These are phyloP conservation scores for Anoplopoma fimbria DNA, from an alignment of 2,113 vertebrate species.

Conservation along the genomic window DNA sequence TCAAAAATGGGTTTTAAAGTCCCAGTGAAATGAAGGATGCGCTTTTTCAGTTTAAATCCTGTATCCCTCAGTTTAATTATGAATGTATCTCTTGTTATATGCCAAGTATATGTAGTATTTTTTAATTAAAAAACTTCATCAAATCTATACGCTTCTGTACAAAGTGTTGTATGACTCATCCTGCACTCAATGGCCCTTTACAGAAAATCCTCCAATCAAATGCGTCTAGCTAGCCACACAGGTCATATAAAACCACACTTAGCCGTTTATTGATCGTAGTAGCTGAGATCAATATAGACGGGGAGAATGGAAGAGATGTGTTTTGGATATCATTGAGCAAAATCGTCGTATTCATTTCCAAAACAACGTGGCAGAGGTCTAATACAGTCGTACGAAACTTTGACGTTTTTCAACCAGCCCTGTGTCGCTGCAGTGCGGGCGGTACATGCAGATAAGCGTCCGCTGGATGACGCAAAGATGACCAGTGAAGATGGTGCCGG, in stretches of 20 bases:
- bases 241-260: neutral
- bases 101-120: neutral
- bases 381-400: too few relatives aligned
- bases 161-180: neutral
- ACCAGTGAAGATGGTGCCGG: too few relatives aligned
- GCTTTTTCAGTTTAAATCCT: neutral
- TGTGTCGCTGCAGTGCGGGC: too few relatives aligned
- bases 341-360: too few relatives aligned
- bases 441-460: too few relatives aligned
- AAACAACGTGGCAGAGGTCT: too few relatives aligned
- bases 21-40: neutral
- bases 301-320: neutral
- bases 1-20: slow-evolving; percentile 23
- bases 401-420: too few relatives aligned
- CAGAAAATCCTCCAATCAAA: neutral
- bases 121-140: neutral
- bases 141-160: neutral
- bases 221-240: neutral
- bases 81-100: neutral
- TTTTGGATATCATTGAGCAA: neutral
- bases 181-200: neutral
- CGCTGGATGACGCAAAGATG: too few relatives aligned
- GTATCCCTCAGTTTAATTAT: neutral
- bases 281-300: neutral
- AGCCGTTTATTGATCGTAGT: neutral